Percentiles rank a stretch among this genome's conserved stretches.
Conservation (phyloP, 2,113 vertebrate species). For the Siphamia tubifer region DNA sequence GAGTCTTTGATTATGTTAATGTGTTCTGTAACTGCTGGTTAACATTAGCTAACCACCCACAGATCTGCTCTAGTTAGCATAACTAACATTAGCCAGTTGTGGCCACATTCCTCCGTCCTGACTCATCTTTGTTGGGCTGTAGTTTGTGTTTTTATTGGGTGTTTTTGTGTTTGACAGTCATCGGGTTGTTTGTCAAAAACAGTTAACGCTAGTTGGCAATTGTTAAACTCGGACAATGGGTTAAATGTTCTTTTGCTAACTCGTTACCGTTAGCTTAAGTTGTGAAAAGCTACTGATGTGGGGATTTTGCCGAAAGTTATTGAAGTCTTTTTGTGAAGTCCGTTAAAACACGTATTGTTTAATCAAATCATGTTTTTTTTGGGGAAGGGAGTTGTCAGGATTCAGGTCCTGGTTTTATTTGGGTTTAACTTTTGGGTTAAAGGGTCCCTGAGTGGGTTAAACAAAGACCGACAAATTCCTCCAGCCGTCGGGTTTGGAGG, state of each 20-base stretch:
- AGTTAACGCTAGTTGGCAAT: background rate
- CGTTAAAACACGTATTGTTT: too few species aligned
- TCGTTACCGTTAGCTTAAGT: background rate
- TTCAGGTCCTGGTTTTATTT: too few species aligned
- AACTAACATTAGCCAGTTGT: conserved; percentile 7
- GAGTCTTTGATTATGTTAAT: too few species aligned
- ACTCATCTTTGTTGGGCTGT: conserved; percentile 31
- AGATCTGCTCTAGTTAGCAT: conserved; percentile 7
- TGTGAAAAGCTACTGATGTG: background rate
- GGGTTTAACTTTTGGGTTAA: too few species aligned
- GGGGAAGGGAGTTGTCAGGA: too few species aligned
- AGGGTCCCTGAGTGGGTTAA: too few species aligned
- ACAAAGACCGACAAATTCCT: conserved; percentile 78
- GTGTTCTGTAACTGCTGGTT: background rate
- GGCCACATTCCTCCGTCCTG: conserved; percentile 50
- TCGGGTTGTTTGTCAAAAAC: too few species aligned
- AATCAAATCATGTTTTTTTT: too few species aligned
- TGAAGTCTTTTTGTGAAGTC: too few species aligned
- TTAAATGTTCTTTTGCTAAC: background rate
- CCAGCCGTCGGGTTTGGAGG: conserved; percentile 58
- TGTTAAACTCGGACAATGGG: background rate
- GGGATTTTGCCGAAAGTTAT: background rate
- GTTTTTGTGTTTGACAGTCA: too few species aligned
- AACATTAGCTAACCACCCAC: background rate
- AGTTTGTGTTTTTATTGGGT: conserved; percentile 22